These are phyloP conservation scores for Argopecten irradians DNA, from an alignment of 1,140 invertebrate species.

Conservation along the genomic window DNA sequence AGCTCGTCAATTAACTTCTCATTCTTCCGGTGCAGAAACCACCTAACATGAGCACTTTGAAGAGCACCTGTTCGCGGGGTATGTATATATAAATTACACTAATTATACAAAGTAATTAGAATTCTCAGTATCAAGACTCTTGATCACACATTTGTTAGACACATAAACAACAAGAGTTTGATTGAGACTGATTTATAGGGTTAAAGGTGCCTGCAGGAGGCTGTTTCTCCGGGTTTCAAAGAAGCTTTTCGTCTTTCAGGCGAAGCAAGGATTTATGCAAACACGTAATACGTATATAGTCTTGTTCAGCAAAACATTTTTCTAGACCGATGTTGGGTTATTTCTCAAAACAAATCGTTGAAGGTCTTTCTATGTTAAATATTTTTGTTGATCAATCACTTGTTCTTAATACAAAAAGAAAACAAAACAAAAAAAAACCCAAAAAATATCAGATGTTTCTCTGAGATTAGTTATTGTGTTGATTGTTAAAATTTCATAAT, in stretches of 20 bases:
- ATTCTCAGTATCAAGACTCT: conserved; percentile 2
- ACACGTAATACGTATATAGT: background rate
- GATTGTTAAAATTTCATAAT: too few relatives aligned
- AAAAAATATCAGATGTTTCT: too few relatives aligned
- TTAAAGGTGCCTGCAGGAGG: background rate
- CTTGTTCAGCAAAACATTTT: background rate
- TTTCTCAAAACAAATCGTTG: too few relatives aligned
- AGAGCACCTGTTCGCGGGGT: background rate
- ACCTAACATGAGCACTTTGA: background rate
- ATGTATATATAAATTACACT: conserved; percentile 19
- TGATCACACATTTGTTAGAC: background rate
- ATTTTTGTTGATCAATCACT: too few relatives aligned
- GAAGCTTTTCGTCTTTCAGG: background rate
- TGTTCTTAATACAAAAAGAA: too few relatives aligned
- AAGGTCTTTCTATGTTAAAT: too few relatives aligned
- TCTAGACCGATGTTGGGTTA: background rate
- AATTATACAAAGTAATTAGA: conserved; percentile 19
- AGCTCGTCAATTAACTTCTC: background rate
- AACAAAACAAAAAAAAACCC: too few relatives aligned
- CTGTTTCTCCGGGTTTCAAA: background rate
- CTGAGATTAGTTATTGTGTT: too few relatives aligned
- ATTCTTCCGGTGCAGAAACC: background rate
- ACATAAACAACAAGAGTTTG: conserved; percentile 11
- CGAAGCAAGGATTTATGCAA: background rate
- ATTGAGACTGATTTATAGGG: conserved; percentile 12